These are phyloP conservation scores for Dyspetes luteomarginatus DNA, from an alignment of 2,888 invertebrate species.

Conservation along the genomic window DNA sequence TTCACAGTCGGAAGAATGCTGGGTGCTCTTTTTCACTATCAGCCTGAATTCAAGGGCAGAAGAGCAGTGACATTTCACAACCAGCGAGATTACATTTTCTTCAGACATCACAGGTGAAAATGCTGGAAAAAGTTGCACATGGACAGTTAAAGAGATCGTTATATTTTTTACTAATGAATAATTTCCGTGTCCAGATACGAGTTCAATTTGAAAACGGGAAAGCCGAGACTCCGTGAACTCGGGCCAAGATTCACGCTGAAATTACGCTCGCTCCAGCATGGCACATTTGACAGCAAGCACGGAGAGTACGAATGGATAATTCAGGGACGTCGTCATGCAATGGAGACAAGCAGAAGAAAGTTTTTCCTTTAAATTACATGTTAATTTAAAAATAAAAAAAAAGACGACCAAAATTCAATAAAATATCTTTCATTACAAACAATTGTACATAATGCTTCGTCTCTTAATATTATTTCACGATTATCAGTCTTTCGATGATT, in stretches of 20 bases:
- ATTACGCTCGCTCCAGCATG: constrained; percentile 96
- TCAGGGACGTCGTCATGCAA: constrained; percentile 94
- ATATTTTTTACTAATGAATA: constrained; percentile 49
- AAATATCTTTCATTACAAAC: constrained; percentile 26
- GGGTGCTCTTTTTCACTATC: constrained; percentile 96
- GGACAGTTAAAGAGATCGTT: neutral
- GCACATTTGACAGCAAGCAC: constrained; percentile 97
- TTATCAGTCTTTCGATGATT: constrained; percentile 27
- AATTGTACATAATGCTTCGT: constrained; percentile 16
- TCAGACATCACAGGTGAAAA: constrained; percentile 95
- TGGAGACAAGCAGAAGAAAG: constrained; percentile 96
- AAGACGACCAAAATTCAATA: neutral
- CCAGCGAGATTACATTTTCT: constrained; percentile 99
- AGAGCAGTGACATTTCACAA: constrained; percentile 99
- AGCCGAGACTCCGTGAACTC: constrained; percentile 93
- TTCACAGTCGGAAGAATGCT: constrained; percentile 96
- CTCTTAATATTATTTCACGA: neutral
- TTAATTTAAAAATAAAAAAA: constrained; percentile 10
- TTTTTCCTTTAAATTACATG: constrained; percentile 91
- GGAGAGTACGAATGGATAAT: constrained; percentile 99
- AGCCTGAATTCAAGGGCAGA: constrained; percentile 97
- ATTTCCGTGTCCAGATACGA: constrained; percentile 88
- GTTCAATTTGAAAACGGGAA: constrained; percentile 91
- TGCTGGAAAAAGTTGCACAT: neutral
- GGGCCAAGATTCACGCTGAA: constrained; percentile 98